Conservation (phyloP, 2,797 vertebrate species). For the Chaetophractus vellerosus region DNA sequence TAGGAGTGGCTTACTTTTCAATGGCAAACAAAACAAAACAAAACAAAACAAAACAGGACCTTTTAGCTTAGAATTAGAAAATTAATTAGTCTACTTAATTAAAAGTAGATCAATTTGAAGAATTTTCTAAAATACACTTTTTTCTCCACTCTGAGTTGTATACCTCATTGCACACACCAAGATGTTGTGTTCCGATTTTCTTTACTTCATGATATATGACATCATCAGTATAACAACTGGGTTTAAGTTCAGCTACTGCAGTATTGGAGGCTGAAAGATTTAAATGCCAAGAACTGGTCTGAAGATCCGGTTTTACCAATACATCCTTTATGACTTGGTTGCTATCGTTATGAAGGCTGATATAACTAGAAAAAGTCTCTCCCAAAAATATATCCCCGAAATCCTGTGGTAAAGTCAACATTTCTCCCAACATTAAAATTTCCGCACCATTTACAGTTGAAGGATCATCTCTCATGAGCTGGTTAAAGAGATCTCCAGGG, state of each 20-base stretch:
- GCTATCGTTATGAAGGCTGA: conserved; percentile 99
- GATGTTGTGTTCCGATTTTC: conserved; percentile 96
- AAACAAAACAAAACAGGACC: neutral
- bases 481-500: conserved; percentile 95
- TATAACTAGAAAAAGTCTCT: conserved; percentile 99
- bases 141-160: conserved; percentile 96
- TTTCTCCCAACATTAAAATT: conserved; percentile 96
- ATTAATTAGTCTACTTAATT: too few species aligned
- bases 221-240: conserved; percentile 98
- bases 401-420: conserved; percentile 98
- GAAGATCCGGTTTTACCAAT: neutral
- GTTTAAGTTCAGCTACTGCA: conserved; percentile 95
- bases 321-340: conserved; percentile 97
- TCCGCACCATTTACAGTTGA: conserved; percentile 98
- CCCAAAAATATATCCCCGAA: conserved; percentile 99
- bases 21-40: neutral
- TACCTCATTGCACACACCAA: conserved; percentile 99
- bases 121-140: conserved; percentile 99
- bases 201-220: conserved; percentile 99
- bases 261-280: conserved; percentile 98
- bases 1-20: conserved; percentile 65
- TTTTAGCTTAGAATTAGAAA: too few species aligned
- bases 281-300: conserved; percentile 82
- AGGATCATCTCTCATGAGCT: conserved; percentile 97
- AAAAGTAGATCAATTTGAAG: conserved; percentile 95